A percentile compares a stretch with the other conserved stretches of the same genome.
These are phyloP conservation scores for Etheostoma spectabile DNA, from an alignment of 2,113 vertebrate species.

Conservation along the genomic window DNA sequence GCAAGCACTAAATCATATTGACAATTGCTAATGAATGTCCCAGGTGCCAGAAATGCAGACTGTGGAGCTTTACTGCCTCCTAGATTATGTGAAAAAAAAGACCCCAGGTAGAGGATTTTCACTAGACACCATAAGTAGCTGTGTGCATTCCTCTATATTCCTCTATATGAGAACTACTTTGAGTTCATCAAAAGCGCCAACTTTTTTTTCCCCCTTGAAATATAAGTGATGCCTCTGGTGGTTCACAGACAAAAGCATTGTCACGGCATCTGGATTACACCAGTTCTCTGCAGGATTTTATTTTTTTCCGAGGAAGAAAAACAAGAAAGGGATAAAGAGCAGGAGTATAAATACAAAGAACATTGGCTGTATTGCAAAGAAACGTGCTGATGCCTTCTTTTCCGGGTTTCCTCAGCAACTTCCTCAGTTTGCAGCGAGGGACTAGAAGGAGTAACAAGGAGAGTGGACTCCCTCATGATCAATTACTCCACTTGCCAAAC, in stretches of 20 bases:
- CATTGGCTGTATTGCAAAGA: slow-evolving; percentile 40
- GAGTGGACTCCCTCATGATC: slow-evolving; percentile 69
- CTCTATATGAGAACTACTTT: slow-evolving; percentile 13
- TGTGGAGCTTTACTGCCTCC: slow-evolving; percentile 16
- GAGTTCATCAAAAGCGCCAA: slow-evolving; percentile 35
- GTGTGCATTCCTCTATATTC: slow-evolving; percentile 25
- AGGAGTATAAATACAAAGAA: slow-evolving; percentile 42
- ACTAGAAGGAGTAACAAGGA: slow-evolving; percentile 52
- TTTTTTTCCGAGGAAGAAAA: background rate
- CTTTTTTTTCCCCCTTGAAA: slow-evolving; percentile 26
- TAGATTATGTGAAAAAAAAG: slow-evolving; percentile 25
- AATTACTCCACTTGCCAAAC: slow-evolving; percentile 72
- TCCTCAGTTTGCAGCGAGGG: slow-evolving; percentile 35
- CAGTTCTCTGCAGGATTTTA: slow-evolving; percentile 43
- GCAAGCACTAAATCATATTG: slow-evolving; percentile 59
- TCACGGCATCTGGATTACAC: slow-evolving; percentile 54
- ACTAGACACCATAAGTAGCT: slow-evolving; percentile 7
- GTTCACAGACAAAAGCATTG: slow-evolving; percentile 46
- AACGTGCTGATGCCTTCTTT: slow-evolving; percentile 59
- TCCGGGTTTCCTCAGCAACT: slow-evolving; percentile 51
- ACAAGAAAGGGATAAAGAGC: background rate
- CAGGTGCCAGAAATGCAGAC: slow-evolving; percentile 35
- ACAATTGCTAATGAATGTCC: slow-evolving; percentile 66
- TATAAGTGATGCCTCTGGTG: slow-evolving; percentile 47
- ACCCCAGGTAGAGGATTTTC: slow-evolving; percentile 37